Evolutionary conservation across 2,113 vertebrate species (phyloP).

Genomic region (Daboia siamensis): DNA sequence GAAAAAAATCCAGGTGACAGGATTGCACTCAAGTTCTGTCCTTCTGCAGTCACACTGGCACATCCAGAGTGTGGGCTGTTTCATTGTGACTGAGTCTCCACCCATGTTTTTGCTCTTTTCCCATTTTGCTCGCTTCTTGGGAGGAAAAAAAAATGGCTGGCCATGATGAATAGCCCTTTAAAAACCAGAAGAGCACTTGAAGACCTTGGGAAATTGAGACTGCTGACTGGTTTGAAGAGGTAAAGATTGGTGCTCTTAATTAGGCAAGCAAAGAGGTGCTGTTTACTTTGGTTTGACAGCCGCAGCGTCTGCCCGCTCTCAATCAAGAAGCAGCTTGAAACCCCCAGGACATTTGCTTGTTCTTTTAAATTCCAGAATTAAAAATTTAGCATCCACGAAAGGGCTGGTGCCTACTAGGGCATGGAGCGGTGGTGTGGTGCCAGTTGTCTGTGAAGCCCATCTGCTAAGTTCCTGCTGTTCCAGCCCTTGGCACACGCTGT

Average conservation of each 20-base stretch:
- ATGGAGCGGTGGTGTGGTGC: not conserved
- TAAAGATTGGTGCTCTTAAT: constrained; percentile 45
- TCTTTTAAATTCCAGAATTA: constrained; percentile 27
- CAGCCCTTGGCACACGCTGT: not conserved
- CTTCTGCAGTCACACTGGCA: not conserved
- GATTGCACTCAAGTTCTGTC: not conserved
- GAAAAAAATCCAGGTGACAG: not conserved
- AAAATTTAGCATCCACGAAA: constrained; percentile 7
- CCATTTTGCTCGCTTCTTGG: not conserved
- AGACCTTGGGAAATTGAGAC: constrained; percentile 33
- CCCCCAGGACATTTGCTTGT: constrained; percentile 8
- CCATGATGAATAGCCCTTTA: constrained; percentile 33
- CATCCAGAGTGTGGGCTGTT: not conserved
- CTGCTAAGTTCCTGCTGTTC: constrained; percentile 8
- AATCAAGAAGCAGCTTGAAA: constrained; percentile 33
- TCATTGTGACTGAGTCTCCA: not conserved
- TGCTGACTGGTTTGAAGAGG: constrained; percentile 36
- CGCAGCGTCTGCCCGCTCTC: constrained; percentile 20
- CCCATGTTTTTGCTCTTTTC: not conserved
- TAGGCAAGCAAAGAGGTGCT: constrained; percentile 27
- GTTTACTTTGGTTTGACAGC: constrained; percentile 38
- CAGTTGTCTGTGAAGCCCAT: constrained; percentile 5
- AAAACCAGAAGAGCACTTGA: constrained; percentile 31
- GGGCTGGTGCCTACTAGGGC: not conserved
- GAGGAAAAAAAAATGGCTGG: not conserved